A percentile compares a stretch with the other conserved stretches of the same genome.
These are phyloP conservation scores for Xiphophorus birchmanni DNA, from an alignment of 2,797 vertebrate species.

Conservation along the genomic window DNA sequence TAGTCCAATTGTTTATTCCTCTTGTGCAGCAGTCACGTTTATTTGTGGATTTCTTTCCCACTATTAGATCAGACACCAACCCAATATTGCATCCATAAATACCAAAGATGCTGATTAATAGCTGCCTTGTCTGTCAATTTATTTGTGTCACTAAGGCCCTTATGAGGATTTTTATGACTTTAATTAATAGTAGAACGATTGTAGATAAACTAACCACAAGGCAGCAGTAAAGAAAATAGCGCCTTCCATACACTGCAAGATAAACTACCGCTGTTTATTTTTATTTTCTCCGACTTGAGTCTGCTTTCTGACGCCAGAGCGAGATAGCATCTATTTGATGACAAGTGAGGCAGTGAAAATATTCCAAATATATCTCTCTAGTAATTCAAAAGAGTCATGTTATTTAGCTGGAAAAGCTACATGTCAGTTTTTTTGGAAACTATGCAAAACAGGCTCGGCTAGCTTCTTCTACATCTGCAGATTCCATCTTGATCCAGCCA, in stretches of 20 bases:
- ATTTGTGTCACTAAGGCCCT: background rate
- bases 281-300: background rate
- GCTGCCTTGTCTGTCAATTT: background rate
- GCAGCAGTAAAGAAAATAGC: background rate
- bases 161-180: background rate
- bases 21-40: background rate
- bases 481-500: background rate
- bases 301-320: background rate
- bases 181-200: background rate
- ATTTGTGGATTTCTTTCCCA: background rate
- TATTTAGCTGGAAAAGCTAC: background rate
- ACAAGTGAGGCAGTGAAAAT: background rate
- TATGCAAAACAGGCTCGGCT: background rate
- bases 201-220: background rate
- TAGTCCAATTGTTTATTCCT: background rate
- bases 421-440: background rate
- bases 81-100: background rate
- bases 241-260: background rate
- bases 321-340: constrained; percentile 6
- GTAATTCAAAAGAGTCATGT: background rate
- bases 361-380: constrained; percentile 4
- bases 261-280: background rate
- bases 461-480: background rate
- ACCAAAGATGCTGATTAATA: background rate
- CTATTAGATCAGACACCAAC: background rate